These are phyloP conservation scores for Parelbella ahira DNA, from an alignment of 2,888 invertebrate species.

Conservation along the genomic window DNA sequence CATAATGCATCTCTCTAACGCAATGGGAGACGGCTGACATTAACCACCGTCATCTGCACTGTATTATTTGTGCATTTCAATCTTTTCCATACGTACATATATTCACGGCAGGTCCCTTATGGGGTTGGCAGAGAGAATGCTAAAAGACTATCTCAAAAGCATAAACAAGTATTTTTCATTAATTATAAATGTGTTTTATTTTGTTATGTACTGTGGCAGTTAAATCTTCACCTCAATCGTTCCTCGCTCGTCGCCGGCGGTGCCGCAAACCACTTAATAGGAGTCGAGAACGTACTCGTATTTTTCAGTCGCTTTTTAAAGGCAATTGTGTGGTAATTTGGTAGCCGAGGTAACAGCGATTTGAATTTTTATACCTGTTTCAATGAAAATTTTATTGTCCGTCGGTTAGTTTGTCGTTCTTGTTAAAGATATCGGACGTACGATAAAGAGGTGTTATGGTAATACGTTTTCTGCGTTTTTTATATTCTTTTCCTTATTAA, in stretches of 20 bases:
- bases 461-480: slow-evolving; percentile 11
- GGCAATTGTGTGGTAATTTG: slow-evolving; percentile 31
- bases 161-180: too few species aligned
- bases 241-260: neutral
- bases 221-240: too few species aligned
- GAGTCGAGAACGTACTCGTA: slow-evolving; percentile 23
- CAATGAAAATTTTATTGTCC: slow-evolving; percentile 28
- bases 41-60: too few species aligned
- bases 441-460: slow-evolving; percentile 20
- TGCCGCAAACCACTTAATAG: neutral
- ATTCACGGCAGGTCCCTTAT: too few species aligned
- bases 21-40: too few species aligned
- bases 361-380: slow-evolving; percentile 27
- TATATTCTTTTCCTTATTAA: neutral
- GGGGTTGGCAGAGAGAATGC: too few species aligned
- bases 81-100: too few species aligned
- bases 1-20: too few species aligned
- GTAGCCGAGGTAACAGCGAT: slow-evolving; percentile 26
- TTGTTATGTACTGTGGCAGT: too few species aligned
- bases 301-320: slow-evolving; percentile 27
- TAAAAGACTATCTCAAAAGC: too few species aligned
- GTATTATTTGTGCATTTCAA: too few species aligned
- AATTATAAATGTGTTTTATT: too few species aligned
- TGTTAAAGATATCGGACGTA: slow-evolving; percentile 17
- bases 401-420: slow-evolving; percentile 8